These are phyloP conservation scores for Calephelis nemesis DNA, from an alignment of 1,140 invertebrate genomes.

Conservation along the genomic window DNA sequence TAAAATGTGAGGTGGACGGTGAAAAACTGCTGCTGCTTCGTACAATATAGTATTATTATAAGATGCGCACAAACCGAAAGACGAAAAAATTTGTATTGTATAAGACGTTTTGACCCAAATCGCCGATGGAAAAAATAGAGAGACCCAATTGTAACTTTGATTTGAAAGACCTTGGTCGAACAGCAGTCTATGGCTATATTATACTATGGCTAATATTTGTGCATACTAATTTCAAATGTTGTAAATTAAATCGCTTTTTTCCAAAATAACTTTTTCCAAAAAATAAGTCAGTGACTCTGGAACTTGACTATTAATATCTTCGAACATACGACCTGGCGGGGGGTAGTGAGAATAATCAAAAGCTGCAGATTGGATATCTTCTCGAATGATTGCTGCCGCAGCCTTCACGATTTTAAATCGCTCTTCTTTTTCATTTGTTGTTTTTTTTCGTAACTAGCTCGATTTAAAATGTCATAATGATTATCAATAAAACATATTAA, in stretches of 20 bases:
- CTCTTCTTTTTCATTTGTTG: background rate
- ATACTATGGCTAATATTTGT: constrained; percentile 46
- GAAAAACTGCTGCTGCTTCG: constrained; percentile 54
- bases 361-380: constrained; percentile 47
- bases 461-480: constrained; percentile 29
- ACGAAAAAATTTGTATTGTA: constrained; percentile 46
- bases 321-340: constrained; percentile 47
- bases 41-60: constrained; percentile 52
- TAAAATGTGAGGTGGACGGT: constrained; percentile 48
- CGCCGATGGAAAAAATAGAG: constrained; percentile 52
- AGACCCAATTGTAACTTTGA: constrained; percentile 51
- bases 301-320: constrained; percentile 45
- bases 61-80: constrained; percentile 52
- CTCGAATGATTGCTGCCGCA: constrained; percentile 48
- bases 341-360: constrained; percentile 48
- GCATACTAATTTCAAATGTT: constrained; percentile 50
- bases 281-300: constrained; percentile 45
- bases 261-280: constrained; percentile 46
- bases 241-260: constrained; percentile 39
- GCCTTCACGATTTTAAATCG: constrained; percentile 29
- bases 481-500: constrained; percentile 26
- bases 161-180: constrained; percentile 54
- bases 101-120: constrained; percentile 51
- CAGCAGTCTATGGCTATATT: constrained; percentile 1
- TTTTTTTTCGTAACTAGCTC: constrained; percentile 19